Conservation (phyloP, 2,113 vertebrate genomes). For the Cottus gobio region DNA sequence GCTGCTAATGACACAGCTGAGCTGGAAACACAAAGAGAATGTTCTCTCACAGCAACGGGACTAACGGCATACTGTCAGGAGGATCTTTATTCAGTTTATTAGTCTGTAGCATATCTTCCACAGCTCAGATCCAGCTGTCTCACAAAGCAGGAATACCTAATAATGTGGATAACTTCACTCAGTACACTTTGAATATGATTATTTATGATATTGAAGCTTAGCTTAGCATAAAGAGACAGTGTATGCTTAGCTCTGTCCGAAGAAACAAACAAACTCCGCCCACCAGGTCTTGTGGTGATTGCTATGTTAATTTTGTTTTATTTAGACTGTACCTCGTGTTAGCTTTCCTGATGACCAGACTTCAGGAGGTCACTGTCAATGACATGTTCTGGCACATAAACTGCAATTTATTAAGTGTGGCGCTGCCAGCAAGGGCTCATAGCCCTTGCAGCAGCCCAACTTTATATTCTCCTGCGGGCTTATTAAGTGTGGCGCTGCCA, state of each 20-base stretch:
- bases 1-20: conserved; percentile 11
- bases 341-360: background rate
- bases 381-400: background rate
- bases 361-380: background rate
- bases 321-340: background rate
- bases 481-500: no score
- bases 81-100: conserved; percentile 4
- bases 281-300: background rate
- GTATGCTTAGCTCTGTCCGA: background rate
- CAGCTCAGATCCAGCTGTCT: background rate
- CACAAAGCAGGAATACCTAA: background rate
- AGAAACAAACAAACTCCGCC: background rate
- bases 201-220: background rate
- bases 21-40: conserved; percentile 18
- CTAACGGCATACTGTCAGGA: background rate
- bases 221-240: background rate
- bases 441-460: no score
- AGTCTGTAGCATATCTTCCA: background rate
- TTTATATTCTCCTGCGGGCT: no score
- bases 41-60: background rate
- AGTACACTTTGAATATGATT: background rate
- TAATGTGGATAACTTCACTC: background rate
- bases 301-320: background rate
- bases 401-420: no score
- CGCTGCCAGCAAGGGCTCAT: no score